A percentile compares a stretch with the other conserved stretches of the same genome.
Evolutionary conservation across 2,888 invertebrate species (phyloP).

Genomic region (Lagria hirta): DNA sequence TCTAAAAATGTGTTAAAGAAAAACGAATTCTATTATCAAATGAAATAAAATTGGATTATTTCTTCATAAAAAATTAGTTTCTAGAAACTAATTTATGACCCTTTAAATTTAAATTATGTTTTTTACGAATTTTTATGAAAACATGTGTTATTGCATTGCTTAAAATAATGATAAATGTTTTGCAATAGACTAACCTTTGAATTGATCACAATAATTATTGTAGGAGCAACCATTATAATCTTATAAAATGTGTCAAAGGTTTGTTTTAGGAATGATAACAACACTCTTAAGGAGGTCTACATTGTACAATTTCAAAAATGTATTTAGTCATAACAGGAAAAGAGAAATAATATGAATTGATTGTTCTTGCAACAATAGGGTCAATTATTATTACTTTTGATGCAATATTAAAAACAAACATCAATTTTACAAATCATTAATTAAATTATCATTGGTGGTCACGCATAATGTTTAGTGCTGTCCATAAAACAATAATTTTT

Average conservation of each 20-base stretch:
- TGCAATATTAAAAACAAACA: slow-evolving; percentile 2
- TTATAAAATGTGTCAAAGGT: slow-evolving; percentile 25
- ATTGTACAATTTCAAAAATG: slow-evolving; percentile 19
- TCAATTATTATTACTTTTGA: too few relatives aligned
- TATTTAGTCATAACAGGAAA: slow-evolving; percentile 22
- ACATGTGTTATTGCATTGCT: slow-evolving; percentile 28
- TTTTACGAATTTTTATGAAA: slow-evolving; percentile 19
- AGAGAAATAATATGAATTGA: slow-evolving; percentile 9
- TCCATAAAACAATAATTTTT: too few relatives aligned
- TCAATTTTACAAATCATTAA: too few relatives aligned
- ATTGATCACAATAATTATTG: slow-evolving; percentile 24
- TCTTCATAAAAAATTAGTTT: too few relatives aligned
- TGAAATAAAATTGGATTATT: too few relatives aligned
- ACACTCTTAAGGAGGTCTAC: slow-evolving; percentile 19
- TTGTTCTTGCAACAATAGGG: slow-evolving; percentile 14
- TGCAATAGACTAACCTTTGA: slow-evolving; percentile 26
- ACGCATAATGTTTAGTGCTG: too few relatives aligned
- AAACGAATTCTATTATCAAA: too few relatives aligned
- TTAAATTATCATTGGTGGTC: too few relatives aligned
- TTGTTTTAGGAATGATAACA: slow-evolving; percentile 18
- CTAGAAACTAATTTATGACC: too few relatives aligned
- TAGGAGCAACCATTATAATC: slow-evolving; percentile 18
- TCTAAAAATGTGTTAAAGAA: too few relatives aligned
- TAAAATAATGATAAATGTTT: slow-evolving; percentile 22
- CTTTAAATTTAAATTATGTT: slow-evolving; percentile 24